phyloP scores from a whole-genome alignment of 2,113 vertebrate species.

The Accipiter cooperii region DNA sequence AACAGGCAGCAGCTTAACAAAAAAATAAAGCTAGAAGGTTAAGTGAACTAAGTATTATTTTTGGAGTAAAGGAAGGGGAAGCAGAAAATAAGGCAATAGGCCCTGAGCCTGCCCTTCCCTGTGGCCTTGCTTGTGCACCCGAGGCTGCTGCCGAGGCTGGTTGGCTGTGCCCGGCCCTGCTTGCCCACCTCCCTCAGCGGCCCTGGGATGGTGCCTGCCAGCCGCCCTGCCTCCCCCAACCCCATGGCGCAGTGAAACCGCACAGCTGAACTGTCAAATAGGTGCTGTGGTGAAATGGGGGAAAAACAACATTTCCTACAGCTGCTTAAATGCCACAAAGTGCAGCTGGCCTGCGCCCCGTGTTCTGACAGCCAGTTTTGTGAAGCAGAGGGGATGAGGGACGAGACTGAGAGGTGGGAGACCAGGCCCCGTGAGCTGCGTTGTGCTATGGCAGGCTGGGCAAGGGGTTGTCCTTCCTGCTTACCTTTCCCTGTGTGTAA shows the following conservation, averaged over 20 bases:
- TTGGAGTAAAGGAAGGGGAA: not conserved
- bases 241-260: not conserved
- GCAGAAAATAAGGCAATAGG: not conserved
- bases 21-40: not conserved
- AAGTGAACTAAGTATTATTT: not conserved
- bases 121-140: too few relatives aligned
- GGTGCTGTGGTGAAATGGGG: not conserved
- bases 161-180: not conserved
- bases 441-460: too few relatives aligned
- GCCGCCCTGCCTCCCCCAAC: too few relatives aligned
- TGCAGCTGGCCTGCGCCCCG: rapidly evolving
- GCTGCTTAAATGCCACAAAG: too few relatives aligned
- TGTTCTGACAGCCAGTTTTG: too few relatives aligned
- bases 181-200: not conserved
- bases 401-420: rapidly evolving
- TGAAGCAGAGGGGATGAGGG: not conserved
- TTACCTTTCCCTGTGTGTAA: too few relatives aligned
- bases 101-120: rapidly evolving
- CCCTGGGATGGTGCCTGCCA: not conserved
- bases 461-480: too few relatives aligned
- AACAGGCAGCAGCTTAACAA: not conserved
- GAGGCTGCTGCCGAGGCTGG: not conserved
- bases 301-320: not conserved
- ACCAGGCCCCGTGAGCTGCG: rapidly evolving
- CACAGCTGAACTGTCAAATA: not conserved